phyloP scores from a whole-genome alignment of 2,797 vertebrate genomes.

The Momotus momota region DNA sequence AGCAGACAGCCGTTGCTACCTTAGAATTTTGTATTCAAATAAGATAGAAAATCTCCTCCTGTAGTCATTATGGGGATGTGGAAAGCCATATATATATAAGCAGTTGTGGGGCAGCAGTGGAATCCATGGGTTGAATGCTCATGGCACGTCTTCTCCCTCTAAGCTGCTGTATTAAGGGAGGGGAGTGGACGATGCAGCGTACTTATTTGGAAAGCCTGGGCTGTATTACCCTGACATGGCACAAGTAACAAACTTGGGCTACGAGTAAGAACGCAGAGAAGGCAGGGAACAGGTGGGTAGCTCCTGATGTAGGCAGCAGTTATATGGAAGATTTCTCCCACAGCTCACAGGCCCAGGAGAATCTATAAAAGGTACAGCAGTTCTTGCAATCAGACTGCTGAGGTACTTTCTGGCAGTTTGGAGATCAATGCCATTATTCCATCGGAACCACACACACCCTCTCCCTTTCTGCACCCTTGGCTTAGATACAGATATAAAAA shows the following conservation, averaged over 20 bases:
- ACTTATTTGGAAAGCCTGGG: neutral
- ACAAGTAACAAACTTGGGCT: neutral
- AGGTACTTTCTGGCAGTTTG: neutral
- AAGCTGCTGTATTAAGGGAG: neutral
- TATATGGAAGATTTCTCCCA: slow-evolving; percentile 14
- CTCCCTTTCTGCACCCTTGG: neutral
- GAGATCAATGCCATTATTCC: neutral
- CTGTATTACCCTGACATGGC: neutral
- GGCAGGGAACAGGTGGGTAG: neutral
- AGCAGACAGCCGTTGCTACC: neutral
- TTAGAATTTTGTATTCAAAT: neutral
- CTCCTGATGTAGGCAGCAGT: neutral
- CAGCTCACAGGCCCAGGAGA: neutral
- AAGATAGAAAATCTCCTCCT: neutral
- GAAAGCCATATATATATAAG: neutral
- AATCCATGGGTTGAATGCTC: neutral
- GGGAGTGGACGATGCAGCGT: neutral
- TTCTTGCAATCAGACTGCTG: neutral
- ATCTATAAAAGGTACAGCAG: neutral
- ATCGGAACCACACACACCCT: neutral
- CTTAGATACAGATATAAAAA: neutral
- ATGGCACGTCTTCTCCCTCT: neutral
- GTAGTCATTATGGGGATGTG: neutral
- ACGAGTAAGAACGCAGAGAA: neutral
- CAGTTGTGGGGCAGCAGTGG: neutral